Evolutionary conservation across 2,797 vertebrate species (phyloP), one percentile per base, ranked within the genome.

Genomic region (Esox masquinongy): DNA sequence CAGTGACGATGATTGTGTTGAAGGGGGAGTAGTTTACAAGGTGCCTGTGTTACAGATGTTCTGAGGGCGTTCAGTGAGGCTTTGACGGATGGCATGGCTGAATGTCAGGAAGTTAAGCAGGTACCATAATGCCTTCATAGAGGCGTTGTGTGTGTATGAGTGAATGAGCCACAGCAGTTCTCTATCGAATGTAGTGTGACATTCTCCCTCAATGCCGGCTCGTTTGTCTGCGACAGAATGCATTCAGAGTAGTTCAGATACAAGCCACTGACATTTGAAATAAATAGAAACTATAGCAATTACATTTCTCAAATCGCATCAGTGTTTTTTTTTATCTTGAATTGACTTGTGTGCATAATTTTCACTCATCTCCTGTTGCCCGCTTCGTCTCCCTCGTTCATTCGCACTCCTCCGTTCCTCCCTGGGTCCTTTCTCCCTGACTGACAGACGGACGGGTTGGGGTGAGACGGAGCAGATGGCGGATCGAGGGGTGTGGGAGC

Each of bases 261-360:
- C 68, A 63, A 64, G 49, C 49, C 19, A 1, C 34, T 77, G 76
- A 68, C 76, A 73, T 77, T 77, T 73, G 19, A 59, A 77, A 73
- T 73, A 31, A 77, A 73, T 34, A 43, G 68, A 39, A 66, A 29
- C 66, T 11, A 36, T 14, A 4, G 24, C 50, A 68, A 77, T 77
- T 73, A 64, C 49, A 63, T 73, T 77, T 69, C 17, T 61, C 53
- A 61, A 77, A 73, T 69, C 24, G 12, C 24, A 50, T 77, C 76
- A 2, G 36, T 49, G 34, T 77, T 69, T 68, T 36, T 16, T n/a
- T n/a, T n/a, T n/a, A 34, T 61, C 50, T 68, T 24, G 59, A 68
- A 68, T 61, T 17, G 64, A 68, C 51, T 59, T 53, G 68, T 73
- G 64, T 15, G 22, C 16, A 49, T 61, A 43, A 26, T 56, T 68